Conservation (phyloP, 2,888 invertebrate genomes). For the Leptopilina myrica region DNA sequence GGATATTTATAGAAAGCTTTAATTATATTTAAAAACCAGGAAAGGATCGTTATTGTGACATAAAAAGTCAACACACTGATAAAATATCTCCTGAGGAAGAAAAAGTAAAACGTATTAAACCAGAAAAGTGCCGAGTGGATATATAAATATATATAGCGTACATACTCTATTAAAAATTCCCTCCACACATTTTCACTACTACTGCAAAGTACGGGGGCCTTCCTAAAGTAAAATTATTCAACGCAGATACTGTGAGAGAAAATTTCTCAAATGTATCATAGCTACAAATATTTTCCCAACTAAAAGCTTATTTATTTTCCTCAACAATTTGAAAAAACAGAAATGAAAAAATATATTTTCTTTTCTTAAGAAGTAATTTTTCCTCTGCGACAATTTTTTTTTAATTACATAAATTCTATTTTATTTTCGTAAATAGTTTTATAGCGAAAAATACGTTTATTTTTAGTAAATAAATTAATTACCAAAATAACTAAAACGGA, state of each 20-base stretch:
- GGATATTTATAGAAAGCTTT: background rate
- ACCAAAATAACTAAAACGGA: too few relatives aligned
- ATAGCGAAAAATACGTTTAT: too few relatives aligned
- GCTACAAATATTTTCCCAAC: constrained; percentile 14
- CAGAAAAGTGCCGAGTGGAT: background rate
- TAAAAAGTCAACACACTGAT: constrained; percentile 1
- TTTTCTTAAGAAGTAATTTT: too few relatives aligned
- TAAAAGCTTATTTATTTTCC: background rate
- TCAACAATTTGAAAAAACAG: background rate
- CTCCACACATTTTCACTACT: constrained; percentile 4
- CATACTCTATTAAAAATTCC: constrained; percentile 4
- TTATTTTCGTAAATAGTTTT: too few relatives aligned
- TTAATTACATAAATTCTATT: too few relatives aligned
- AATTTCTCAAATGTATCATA: background rate
- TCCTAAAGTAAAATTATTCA: background rate
- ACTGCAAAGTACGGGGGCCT: background rate
- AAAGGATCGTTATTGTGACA: background rate
- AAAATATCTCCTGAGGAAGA: background rate
- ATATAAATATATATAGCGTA: background rate
- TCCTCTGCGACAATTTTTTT: too few relatives aligned
- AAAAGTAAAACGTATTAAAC: constrained; percentile 12
- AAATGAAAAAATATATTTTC: background rate
- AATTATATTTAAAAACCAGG: background rate
- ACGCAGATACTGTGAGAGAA: background rate
- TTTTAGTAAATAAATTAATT: too few relatives aligned